Conservation (phyloP, 2,888 invertebrate genomes). For the Hartigia nigra region DNA sequence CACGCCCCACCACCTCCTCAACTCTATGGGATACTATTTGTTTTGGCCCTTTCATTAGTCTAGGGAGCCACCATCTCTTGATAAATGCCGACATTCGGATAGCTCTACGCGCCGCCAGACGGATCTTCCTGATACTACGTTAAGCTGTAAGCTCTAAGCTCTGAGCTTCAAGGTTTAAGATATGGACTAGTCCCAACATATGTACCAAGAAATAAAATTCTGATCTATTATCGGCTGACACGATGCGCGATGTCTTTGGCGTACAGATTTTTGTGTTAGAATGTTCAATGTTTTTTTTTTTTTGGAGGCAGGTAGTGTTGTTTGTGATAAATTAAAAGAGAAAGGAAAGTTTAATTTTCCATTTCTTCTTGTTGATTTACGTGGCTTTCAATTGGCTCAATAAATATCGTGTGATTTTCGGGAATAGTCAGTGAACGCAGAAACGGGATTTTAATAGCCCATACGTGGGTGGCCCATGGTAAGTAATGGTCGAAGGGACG, state of each 20-base stretch:
- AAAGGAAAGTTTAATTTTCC: background rate
- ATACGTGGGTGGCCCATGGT: conserved; percentile 4
- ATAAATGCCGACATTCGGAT: conserved; percentile 21
- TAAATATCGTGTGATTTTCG: background rate
- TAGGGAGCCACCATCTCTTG: conserved; percentile 4
- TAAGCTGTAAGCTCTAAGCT: background rate
- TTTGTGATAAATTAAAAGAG: background rate
- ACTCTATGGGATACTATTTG: conserved; percentile 18
- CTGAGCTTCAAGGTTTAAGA: background rate
- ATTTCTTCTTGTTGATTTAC: background rate
- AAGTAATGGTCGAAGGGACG: background rate
- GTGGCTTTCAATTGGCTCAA: background rate
- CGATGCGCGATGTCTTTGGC: background rate
- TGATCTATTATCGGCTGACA: background rate
- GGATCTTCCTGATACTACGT: background rate
- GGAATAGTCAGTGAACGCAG: background rate
- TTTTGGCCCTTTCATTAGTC: conserved; percentile 17
- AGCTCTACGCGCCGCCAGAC: conserved; percentile 8
- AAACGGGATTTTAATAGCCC: background rate
- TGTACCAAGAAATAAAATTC: background rate
- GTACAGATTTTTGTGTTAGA: background rate
- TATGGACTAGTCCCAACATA: background rate
- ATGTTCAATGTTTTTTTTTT: background rate
- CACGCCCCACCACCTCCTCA: background rate
- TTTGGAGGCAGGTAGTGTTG: background rate